These are phyloP conservation scores for Notechis scutatus DNA, from an alignment of 2,113 vertebrate genomes.

Conservation along the genomic window DNA sequence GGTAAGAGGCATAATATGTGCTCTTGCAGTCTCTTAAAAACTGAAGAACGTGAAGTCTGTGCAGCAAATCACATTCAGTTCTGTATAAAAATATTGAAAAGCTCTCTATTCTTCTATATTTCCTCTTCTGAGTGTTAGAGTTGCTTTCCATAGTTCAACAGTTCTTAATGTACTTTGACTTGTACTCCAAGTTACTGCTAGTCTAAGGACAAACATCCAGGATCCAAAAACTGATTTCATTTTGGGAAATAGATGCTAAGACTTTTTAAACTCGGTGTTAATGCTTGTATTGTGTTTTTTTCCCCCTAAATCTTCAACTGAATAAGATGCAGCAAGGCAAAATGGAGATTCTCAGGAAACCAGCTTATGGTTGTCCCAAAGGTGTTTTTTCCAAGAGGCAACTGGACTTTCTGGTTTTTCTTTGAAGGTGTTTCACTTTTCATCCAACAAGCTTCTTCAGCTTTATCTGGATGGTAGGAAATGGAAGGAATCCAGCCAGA, in stretches of 20 bases:
- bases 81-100: neutral
- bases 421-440: too few species aligned
- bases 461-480: too few species aligned
- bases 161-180: neutral
- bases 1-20: neutral
- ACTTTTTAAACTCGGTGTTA: neutral
- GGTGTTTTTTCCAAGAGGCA: too few species aligned
- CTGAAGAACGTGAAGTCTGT: neutral
- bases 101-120: neutral
- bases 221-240: neutral
- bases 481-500: too few species aligned
- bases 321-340: neutral
- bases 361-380: too few species aligned
- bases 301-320: neutral
- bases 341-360: too few species aligned
- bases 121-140: neutral
- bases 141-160: neutral
- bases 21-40: neutral
- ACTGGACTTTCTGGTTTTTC: too few species aligned
- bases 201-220: neutral
- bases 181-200: neutral
- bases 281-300: neutral
- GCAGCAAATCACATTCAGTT: neutral
- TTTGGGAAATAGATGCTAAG: neutral
- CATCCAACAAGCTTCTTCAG: too few species aligned